Evolutionary conservation across 1,140 invertebrate species (phyloP), one percentile per base, ranked within the genome.

Genomic region (Anoplophora glabripennis): DNA sequence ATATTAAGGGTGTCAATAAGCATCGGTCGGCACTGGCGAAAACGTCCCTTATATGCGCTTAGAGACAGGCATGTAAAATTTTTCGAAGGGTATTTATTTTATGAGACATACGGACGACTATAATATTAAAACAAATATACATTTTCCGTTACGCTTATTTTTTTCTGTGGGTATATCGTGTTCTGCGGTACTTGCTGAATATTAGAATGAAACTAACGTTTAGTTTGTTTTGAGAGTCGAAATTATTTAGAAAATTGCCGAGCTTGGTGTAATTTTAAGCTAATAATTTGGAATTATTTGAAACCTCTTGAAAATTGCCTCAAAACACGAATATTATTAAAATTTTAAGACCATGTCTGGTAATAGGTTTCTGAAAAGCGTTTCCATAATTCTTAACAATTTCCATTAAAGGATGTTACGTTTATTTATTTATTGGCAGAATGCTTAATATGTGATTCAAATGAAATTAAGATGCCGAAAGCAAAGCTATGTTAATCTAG

Each of bases 281-380:
- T 54, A 38, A 54, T 54, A 44, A 54, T 54, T 54, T 15, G 40
- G 33, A 54, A 54, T 44, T 53, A 62, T 52, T 57, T 15, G 21
- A 59, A 58, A 57, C 15, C 59, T 57, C 49, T 64, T 60, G 18
- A 41, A 58, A 59, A 64, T 64, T 60, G 57, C 58, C 44, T 28
- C 41, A 36, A 61, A 61, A 57, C 63, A 64, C 63, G 63, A 64
- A 61, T 61, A 57, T 60, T 64, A 60, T 61, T 59, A 60, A 64
- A 59, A 57, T 64, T 53, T 57, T 36, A 59, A 54, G 35, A 28
- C 21, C 21, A 28, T 28, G 21, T 28, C 21, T 28, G 21, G 21
- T 28, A 28, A 28, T 28, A 5, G 21, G 21, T 28, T 28, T 28
- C 21, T 28, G 21, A 28, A 28, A 28, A 28, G 21, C 21, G 5